phyloP scores from a whole-genome alignment of 2,797 vertebrate genomes.

The Natrix natrix region DNA sequence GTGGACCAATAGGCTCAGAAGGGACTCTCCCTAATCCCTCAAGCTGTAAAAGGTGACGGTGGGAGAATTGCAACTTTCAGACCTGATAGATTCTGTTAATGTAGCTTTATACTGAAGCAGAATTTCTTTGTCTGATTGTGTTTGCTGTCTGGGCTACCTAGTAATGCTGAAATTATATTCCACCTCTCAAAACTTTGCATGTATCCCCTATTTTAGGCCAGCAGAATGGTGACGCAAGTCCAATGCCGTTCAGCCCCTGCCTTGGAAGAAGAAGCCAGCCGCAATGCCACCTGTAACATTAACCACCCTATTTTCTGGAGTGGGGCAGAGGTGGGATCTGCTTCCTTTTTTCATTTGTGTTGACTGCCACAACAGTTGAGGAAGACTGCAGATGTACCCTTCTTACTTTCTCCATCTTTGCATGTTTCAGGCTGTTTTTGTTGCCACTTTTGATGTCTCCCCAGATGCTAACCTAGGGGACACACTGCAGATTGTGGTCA shows the following conservation, averaged over 20 bases:
- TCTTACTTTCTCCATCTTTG: neutral
- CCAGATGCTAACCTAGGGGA: constrained; percentile 61
- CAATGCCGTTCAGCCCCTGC: neutral
- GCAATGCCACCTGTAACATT: constrained; percentile 64
- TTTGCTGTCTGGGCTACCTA: neutral
- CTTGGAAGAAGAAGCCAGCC: neutral
- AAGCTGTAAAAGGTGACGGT: no score
- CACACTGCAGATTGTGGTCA: constrained; percentile 70
- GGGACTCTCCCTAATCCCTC: no score
- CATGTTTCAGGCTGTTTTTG: constrained; percentile 70
- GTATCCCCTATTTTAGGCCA: neutral
- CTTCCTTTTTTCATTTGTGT: neutral
- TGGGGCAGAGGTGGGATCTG: constrained; percentile 64
- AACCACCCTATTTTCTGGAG: constrained; percentile 74
- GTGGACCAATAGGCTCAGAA: no score
- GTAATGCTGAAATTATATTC: neutral
- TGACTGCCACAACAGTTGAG: neutral
- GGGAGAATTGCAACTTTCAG: no score
- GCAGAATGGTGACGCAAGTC: neutral
- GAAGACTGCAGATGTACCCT: neutral
- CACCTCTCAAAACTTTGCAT: neutral
- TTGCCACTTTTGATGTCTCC: constrained; percentile 76
- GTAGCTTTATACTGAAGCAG: no score
- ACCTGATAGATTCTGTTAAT: no score
- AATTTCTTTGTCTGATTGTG: neutral